Conservation (phyloP, 1,140 invertebrate genomes). For the Cephus cinctus region DNA sequence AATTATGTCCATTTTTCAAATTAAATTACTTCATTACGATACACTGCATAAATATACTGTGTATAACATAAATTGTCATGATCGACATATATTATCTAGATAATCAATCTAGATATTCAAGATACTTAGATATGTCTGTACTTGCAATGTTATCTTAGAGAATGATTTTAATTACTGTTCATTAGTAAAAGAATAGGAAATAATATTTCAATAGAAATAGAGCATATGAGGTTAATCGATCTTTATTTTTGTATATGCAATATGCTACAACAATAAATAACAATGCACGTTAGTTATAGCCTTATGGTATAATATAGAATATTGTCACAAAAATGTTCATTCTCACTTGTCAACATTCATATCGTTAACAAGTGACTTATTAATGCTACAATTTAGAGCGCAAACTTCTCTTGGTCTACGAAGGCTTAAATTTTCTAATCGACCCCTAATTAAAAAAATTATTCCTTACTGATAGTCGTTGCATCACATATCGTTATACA, state of each 20-base stretch:
- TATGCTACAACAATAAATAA: not conserved
- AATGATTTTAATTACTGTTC: not conserved
- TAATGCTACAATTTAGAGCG: not conserved
- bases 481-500: slow-evolving; percentile 8
- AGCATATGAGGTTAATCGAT: not conserved
- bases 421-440: not conserved
- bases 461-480: slow-evolving; percentile 6
- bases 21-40: not conserved
- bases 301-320: slow-evolving; percentile 2
- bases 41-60: not conserved
- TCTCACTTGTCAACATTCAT: not conserved
- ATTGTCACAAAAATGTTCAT: slow-evolving; percentile 5
- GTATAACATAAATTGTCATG: not conserved
- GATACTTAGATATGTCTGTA: not conserved
- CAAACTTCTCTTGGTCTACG: not conserved
- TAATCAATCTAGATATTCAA: not conserved
- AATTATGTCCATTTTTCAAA: not conserved
- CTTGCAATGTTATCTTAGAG: no score
- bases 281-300: not conserved
- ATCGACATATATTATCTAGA: not conserved
- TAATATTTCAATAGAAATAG: not conserved
- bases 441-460: not conserved
- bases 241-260: slow-evolving; percentile 6
- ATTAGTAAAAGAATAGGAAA: not conserved
- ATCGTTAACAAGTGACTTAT: not conserved